Evolutionary conservation across 37 sponge, comb jelly and placozoan genomes (phyloP).

Genomic region (Beroe ovata): DNA sequence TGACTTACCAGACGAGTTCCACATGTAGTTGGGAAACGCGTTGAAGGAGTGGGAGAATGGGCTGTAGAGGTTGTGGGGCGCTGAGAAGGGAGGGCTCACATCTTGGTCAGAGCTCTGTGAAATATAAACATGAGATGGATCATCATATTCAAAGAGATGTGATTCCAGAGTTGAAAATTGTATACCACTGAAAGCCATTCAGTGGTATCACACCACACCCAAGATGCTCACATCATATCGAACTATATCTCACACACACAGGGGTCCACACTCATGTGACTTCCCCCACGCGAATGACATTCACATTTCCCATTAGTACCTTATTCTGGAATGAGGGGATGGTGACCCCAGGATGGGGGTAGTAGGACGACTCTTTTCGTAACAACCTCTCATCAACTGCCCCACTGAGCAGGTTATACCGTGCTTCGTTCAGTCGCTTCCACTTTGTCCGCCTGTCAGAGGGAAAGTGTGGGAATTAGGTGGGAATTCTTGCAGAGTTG

Average conservation of each 20-base stretch:
- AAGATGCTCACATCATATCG: too few relatives aligned
- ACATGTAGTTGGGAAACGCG: conserved; percentile 66
- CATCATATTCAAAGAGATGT: too few relatives aligned
- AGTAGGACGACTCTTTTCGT: conserved; percentile 46
- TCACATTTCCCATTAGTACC: too few relatives aligned
- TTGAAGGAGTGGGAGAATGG: conserved; percentile 38
- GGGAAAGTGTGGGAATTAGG: too few relatives aligned
- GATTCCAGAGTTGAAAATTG: too few relatives aligned
- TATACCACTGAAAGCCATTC: too few relatives aligned
- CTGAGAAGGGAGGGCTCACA: neutral
- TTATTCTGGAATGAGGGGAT: conserved; percentile 16
- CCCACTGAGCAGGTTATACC: conserved; percentile 44
- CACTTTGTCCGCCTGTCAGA: conserved; percentile 64
- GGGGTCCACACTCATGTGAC: too few relatives aligned
- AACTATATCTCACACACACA: too few relatives aligned
- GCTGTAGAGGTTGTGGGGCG: conserved; percentile 60
- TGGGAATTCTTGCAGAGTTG: too few relatives aligned
- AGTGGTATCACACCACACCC: too few relatives aligned
- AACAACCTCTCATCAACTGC: conserved; percentile 20
- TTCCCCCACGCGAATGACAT: too few relatives aligned
- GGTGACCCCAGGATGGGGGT: conserved; percentile 47
- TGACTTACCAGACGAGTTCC: neutral
- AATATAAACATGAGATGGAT: too few relatives aligned
- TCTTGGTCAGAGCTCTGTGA: conserved; percentile 30
- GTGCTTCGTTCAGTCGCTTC: conserved; percentile 58